phyloP scores from a whole-genome alignment of 1,140 invertebrate species.

The Calosoma granatense region DNA sequence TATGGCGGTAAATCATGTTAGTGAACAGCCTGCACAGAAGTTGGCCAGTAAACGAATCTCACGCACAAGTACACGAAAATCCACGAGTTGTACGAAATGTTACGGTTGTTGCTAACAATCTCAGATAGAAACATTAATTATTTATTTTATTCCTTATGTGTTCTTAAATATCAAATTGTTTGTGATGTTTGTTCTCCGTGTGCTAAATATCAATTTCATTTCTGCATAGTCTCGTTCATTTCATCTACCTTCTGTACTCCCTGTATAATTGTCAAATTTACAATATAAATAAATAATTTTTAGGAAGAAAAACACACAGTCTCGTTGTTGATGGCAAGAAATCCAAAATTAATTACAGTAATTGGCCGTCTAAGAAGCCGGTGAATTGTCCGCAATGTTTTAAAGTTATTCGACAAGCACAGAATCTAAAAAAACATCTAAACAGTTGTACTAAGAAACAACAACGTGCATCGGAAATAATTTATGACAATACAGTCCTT shows the following conservation, averaged over 20 bases:
- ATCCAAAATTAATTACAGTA: background rate
- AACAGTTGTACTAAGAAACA: background rate
- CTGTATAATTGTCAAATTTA: too few species aligned
- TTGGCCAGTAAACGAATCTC: background rate
- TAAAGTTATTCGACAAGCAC: background rate
- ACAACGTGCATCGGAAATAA: background rate
- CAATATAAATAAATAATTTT: too few species aligned
- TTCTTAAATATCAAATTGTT: too few species aligned
- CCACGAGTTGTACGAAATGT: background rate
- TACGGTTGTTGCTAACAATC: background rate
- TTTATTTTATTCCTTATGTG: too few species aligned
- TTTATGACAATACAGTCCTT: too few species aligned
- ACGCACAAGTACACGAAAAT: background rate
- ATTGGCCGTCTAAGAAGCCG: background rate
- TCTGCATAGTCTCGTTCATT: background rate
- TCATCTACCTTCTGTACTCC: too few species aligned
- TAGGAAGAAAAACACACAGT: too few species aligned
- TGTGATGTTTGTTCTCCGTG: too few species aligned
- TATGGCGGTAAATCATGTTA: too few species aligned
- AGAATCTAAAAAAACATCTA: slow-evolving; percentile 3
- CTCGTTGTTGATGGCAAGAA: background rate
- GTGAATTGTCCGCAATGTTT: slow-evolving; percentile 2
- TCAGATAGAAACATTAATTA: too few species aligned
- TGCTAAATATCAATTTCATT: background rate
- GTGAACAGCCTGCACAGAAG: too few species aligned